phyloP scores from a whole-genome alignment of 1,140 invertebrate species.

The Mercenaria mercenaria region DNA sequence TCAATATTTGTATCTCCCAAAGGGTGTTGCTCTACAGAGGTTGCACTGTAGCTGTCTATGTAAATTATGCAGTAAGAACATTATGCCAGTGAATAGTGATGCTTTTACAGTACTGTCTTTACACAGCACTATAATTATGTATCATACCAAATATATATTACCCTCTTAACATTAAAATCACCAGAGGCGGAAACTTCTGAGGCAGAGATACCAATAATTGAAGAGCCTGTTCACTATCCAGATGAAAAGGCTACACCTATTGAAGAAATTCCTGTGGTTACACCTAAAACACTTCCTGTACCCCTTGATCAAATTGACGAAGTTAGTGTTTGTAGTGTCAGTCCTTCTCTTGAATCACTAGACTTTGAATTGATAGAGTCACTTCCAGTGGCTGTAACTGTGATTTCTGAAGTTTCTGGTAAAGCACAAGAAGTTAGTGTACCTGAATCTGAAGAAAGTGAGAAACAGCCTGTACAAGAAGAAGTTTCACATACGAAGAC shows the following conservation, averaged over 20 bases:
- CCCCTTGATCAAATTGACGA: constrained; percentile 60
- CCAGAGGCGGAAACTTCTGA: neutral
- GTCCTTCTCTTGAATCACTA: constrained; percentile 47
- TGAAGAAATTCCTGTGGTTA: constrained; percentile 63
- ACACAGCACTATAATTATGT: no score
- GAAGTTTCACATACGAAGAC: no score
- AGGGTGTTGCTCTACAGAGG: no score
- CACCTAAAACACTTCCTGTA: constrained; percentile 15
- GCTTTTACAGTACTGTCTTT: no score
- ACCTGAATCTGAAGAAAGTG: neutral
- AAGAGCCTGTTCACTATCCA: constrained; percentile 40
- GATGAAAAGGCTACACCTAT: constrained; percentile 65
- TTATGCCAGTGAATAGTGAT: no score
- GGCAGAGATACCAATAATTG: constrained; percentile 16
- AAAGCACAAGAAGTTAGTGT: neutral
- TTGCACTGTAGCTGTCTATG: no score
- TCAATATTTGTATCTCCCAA: no score
- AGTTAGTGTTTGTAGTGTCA: constrained; percentile 52
- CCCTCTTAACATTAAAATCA: neutral
- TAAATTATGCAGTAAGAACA: no score
- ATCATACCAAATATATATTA: neutral
- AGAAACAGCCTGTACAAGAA: neutral
- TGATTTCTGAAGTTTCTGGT: neutral
- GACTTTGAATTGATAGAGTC: constrained; percentile 45
- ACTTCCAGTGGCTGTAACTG: neutral